Evolutionary conservation across 2,888 invertebrate genomes (phyloP).

Genomic region (Drosophila mercatorum): DNA sequence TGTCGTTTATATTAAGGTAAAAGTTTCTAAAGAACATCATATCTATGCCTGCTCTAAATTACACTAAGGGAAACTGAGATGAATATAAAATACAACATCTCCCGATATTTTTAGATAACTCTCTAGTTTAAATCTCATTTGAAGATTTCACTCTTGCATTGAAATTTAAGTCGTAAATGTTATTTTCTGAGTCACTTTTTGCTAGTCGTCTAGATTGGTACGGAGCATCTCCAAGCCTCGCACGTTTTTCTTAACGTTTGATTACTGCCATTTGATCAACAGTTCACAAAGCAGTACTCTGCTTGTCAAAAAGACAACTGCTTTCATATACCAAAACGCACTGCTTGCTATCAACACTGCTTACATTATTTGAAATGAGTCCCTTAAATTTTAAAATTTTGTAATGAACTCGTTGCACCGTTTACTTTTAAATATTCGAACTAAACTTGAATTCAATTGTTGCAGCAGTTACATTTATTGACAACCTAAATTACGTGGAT

Average conservation of each 20-base stretch:
- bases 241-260: neutral
- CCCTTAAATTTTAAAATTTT: neutral
- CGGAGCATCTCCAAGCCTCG: neutral
- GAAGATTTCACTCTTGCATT: neutral
- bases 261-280: neutral
- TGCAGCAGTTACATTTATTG: no score
- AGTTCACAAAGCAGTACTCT: slow-evolving; percentile 20
- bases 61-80: no score
- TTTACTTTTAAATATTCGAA: no score
- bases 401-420: no score
- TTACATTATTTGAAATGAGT: slow-evolving; percentile 3
- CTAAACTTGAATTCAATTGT: no score
- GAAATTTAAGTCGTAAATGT: neutral
- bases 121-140: neutral
- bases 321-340: neutral
- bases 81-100: no score
- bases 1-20: no score
- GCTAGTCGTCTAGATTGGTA: neutral
- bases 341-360: slow-evolving; percentile 20
- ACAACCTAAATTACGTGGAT: no score
- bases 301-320: slow-evolving; percentile 6
- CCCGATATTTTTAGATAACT: neutral
- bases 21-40: no score
- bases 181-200: neutral
- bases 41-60: no score